Evolutionary conservation across 2,888 invertebrate genomes (phyloP).

Genomic region (Nephrocerus scutellatus): DNA sequence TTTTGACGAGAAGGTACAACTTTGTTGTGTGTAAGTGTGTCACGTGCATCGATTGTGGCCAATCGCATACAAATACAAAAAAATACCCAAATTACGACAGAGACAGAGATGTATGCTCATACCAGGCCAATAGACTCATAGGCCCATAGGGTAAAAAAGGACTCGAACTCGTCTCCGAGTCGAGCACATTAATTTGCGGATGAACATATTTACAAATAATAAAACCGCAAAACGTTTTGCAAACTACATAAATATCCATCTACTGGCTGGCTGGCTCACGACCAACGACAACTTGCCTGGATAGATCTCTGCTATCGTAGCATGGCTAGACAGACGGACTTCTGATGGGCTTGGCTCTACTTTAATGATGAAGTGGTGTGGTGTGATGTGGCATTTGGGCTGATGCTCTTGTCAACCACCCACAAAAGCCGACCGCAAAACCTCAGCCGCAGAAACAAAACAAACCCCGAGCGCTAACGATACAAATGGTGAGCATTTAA

Average conservation of each 20-base stretch:
- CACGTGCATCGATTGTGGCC: not conserved
- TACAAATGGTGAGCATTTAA: conserved; percentile 6
- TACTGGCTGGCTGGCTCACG: no score
- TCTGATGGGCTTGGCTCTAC: no score
- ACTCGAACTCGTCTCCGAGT: not conserved
- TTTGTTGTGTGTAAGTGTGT: no score
- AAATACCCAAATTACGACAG: conserved; percentile 4
- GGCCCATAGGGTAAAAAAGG: not conserved
- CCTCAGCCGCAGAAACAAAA: conserved; percentile 30
- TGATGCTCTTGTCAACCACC: no score
- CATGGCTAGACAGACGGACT: no score
- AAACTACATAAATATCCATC: conserved; percentile 23
- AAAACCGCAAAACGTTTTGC: conserved; percentile 29
- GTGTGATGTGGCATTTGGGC: no score
- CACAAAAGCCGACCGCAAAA: conserved; percentile 38
- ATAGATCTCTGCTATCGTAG: not conserved
- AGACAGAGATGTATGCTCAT: no score
- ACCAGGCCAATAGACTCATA: not conserved
- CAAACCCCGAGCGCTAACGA: conserved; percentile 10
- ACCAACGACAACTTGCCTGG: not conserved
- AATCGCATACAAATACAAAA: conserved; percentile 1
- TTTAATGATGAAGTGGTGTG: no score
- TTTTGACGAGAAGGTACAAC: no score
- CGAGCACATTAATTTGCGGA: conserved; percentile 22
- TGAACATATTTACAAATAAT: conserved; percentile 29